Conservation (phyloP, 2,888 invertebrate species). For the Apodemia duryi region DNA sequence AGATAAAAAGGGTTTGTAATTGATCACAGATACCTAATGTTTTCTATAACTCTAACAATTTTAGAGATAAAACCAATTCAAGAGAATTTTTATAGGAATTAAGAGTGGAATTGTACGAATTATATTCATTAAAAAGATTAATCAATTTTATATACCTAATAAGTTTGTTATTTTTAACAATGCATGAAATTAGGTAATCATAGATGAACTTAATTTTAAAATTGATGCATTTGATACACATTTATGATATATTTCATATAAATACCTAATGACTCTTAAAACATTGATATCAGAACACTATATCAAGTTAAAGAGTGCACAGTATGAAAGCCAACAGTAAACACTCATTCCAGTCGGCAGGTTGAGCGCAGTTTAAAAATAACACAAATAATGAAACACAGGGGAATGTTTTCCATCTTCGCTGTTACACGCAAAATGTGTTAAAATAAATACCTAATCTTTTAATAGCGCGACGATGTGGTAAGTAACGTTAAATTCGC, state of each 20-base stretch:
- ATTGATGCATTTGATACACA: conserved; percentile 23
- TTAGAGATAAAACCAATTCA: too few species aligned
- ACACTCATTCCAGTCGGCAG: conserved; percentile 68
- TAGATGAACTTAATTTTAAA: too few species aligned
- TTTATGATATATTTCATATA: conserved; percentile 3
- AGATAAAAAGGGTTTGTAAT: too few species aligned
- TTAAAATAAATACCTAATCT: conserved; percentile 76
- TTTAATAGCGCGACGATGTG: conserved; percentile 72
- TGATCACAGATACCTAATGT: too few species aligned
- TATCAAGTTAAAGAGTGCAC: conserved; percentile 45
- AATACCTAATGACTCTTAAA: not conserved
- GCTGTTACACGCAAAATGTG: conserved; percentile 75
- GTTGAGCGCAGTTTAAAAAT: conserved; percentile 74
- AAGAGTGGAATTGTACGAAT: too few species aligned
- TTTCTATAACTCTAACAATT: too few species aligned
- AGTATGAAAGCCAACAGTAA: conserved; percentile 66
- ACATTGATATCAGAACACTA: conserved; percentile 18
- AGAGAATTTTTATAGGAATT: too few species aligned
- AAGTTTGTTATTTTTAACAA: too few species aligned
- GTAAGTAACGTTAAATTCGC: conserved; percentile 67
- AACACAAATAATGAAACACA: conserved; percentile 75
- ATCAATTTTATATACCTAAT: too few species aligned
- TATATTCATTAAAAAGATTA: too few species aligned
- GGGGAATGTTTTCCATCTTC: conserved; percentile 78
- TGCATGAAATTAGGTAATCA: too few species aligned